Conservation (phyloP, 2,797 vertebrate genomes). For the Coregonus sp. region DNA sequence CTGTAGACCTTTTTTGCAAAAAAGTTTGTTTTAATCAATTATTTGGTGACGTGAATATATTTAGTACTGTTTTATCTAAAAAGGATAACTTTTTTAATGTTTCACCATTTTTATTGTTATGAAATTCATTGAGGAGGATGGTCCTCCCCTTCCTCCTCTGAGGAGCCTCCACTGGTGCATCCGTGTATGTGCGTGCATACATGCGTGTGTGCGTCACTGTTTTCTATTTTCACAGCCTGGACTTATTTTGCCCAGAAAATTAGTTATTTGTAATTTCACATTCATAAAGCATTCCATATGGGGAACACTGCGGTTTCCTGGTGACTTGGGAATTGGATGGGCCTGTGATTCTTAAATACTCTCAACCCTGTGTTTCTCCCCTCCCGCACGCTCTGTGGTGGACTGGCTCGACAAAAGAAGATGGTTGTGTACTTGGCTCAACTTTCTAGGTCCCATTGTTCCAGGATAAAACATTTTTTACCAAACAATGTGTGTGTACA, state of each 20-base stretch:
- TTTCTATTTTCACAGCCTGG: slow-evolving; percentile 57
- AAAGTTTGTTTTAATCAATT: too few relatives aligned
- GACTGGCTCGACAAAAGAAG: slow-evolving; percentile 46
- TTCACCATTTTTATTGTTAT: too few relatives aligned
- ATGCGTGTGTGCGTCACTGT: slow-evolving; percentile 9
- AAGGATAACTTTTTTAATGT: too few relatives aligned
- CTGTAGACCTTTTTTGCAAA: too few relatives aligned
- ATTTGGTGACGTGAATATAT: too few relatives aligned
- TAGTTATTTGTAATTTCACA: slow-evolving; percentile 43
- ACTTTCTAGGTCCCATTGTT: slow-evolving; percentile 64
- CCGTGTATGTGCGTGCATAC: not conserved
- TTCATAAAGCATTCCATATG: slow-evolving; percentile 54
- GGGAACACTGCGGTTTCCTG: slow-evolving; percentile 48
- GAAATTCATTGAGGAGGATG: too few relatives aligned
- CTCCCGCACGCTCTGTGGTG: slow-evolving; percentile 42
- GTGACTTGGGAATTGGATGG: slow-evolving; percentile 44
- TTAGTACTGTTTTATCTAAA: too few relatives aligned
- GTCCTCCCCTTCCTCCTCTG: not conserved
- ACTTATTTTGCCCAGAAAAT: slow-evolving; percentile 50
- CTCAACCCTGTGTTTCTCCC: slow-evolving; percentile 36
- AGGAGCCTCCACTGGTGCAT: not conserved
- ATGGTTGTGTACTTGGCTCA: slow-evolving; percentile 53
- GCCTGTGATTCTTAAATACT: slow-evolving; percentile 61
- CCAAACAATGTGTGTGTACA: slow-evolving; percentile 65
- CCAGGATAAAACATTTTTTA: slow-evolving; percentile 60